Evolutionary conservation across 2,888 invertebrate species (phyloP).

Genomic region (Stramonita haemastoma): DNA sequence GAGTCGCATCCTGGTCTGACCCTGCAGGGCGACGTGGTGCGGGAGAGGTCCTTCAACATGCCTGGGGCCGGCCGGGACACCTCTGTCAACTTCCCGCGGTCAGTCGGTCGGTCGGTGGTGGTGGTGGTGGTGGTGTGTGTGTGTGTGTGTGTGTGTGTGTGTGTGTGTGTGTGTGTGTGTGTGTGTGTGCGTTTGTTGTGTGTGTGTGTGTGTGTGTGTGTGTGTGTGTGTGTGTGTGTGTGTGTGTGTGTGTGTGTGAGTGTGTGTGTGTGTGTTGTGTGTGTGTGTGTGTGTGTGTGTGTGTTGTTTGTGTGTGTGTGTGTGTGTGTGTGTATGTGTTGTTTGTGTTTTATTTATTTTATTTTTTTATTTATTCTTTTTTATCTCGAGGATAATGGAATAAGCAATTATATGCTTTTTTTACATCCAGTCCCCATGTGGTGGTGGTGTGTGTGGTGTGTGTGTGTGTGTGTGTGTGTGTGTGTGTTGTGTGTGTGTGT

Average conservation of each 20-base stretch:
- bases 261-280: neutral
- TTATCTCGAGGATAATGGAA: too few species aligned
- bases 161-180: neutral
- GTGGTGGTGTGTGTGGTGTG: neutral
- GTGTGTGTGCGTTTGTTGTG: too few species aligned
- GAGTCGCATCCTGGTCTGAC: slow-evolving; percentile 40
- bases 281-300: neutral
- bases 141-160: neutral
- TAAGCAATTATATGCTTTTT: too few species aligned
- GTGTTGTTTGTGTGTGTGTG: neutral
- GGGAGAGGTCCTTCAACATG: neutral
- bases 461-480: neutral
- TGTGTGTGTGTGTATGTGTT: neutral
- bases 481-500: neutral
- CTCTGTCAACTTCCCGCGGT: neutral
- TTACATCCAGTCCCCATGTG: too few species aligned
- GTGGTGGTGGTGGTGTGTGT: neutral
- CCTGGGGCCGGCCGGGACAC: neutral
- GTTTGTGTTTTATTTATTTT: neutral
- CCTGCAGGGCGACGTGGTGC: slow-evolving; percentile 39
- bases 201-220: neutral
- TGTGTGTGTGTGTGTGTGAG: neutral
- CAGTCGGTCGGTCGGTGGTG: neutral
- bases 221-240: neutral
- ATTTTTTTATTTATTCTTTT: too few species aligned